Percentiles rank a stretch among this genome's conserved stretches.
Evolutionary conservation across 2,113 vertebrate genomes (phyloP).

Genomic region (Irena cyanogastra): DNA sequence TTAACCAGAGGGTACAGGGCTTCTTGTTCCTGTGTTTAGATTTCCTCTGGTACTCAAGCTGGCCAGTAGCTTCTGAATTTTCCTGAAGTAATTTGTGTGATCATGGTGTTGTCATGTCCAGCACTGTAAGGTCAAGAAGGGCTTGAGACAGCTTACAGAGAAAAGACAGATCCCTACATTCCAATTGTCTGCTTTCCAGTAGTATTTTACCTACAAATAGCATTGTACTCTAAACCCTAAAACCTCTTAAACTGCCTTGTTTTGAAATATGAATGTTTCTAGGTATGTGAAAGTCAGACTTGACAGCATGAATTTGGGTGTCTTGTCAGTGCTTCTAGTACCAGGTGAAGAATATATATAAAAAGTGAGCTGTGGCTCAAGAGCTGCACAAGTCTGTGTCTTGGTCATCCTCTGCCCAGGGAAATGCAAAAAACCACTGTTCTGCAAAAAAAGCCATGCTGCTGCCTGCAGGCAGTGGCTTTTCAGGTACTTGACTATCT

Average conservation of each 20-base stretch:
- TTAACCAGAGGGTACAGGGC: neutral
- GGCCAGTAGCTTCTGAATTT: neutral
- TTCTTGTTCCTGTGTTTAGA: neutral
- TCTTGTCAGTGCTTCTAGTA: neutral
- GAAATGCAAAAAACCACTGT: neutral
- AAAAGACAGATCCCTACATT: neutral
- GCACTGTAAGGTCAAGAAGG: neutral
- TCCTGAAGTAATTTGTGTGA: neutral
- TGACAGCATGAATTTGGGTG: neutral
- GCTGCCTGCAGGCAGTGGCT: neutral
- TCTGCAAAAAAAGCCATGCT: neutral
- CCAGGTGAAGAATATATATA: neutral
- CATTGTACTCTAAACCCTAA: neutral
- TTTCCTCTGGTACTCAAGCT: neutral
- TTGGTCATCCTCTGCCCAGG: neutral
- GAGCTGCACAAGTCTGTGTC: neutral
- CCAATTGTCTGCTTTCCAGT: neutral
- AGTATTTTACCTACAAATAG: neutral
- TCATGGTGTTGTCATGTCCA: neutral
- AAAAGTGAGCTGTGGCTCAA: neutral
- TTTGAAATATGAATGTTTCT: neutral
- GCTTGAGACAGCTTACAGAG: neutral
- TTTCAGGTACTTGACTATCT: neutral
- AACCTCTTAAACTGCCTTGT: neutral
- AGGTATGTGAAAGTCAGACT: neutral